These are phyloP conservation scores for Schrankia costaestrigalis DNA, from an alignment of 2,888 invertebrate genomes.

Conservation along the genomic window DNA sequence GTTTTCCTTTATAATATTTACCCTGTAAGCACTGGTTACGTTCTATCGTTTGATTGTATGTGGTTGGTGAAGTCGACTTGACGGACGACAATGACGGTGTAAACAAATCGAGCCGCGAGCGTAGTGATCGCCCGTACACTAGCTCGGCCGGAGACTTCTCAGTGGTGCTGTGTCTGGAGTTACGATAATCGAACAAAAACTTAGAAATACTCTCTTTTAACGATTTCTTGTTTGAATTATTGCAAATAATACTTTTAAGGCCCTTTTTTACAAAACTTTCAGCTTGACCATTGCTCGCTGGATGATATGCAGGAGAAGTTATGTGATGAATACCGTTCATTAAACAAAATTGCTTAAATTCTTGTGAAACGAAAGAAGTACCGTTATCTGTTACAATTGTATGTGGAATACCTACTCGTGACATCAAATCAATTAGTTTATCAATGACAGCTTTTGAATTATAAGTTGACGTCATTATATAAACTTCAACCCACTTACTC, in stretches of 20 bases:
- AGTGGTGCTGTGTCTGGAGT: not conserved
- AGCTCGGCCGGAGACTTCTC: not conserved
- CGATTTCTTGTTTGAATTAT: too few relatives aligned
- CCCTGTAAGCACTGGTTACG: not conserved
- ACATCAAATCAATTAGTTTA: slow-evolving; percentile 2
- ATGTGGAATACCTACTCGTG: slow-evolving; percentile 10
- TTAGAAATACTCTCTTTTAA: too few relatives aligned
- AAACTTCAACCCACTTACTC: too few relatives aligned
- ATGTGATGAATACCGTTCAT: not conserved
- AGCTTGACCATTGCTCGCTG: not conserved
- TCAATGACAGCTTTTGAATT: not conserved
- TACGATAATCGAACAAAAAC: too few relatives aligned
- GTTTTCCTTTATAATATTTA: too few relatives aligned
- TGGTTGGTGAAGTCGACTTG: too few relatives aligned
- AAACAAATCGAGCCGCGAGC: not conserved
- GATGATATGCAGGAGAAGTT: not conserved
- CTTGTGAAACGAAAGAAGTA: not conserved
- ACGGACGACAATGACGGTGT: not conserved
- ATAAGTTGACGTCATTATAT: not conserved
- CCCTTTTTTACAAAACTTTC: not conserved
- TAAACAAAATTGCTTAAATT: not conserved
- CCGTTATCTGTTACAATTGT: not conserved
- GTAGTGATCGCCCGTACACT: too few relatives aligned
- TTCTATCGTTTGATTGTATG: not conserved
- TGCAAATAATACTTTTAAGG: too few relatives aligned